Percentiles rank a stretch among this genome's conserved stretches.
phyloP scores from a whole-genome alignment of 2,113 vertebrate genomes.

The Tursiops truncatus region DNA sequence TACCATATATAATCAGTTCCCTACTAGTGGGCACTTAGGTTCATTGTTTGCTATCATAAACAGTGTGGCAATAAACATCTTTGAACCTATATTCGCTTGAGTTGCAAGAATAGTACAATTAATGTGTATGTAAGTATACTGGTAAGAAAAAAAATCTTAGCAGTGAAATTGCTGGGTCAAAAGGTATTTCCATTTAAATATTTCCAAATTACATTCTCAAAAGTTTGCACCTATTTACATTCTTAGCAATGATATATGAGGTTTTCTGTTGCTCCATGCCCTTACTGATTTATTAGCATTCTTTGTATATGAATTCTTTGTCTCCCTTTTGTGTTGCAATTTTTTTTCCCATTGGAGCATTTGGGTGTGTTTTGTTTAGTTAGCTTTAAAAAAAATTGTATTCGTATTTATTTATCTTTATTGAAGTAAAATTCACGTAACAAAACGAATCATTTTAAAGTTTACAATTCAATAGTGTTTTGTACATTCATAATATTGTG shows the following conservation, averaged over 20 bases:
- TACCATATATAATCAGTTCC: background rate
- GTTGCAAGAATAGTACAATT: background rate
- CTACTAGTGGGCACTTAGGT: background rate
- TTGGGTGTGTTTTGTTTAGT: background rate
- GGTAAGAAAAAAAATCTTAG: background rate
- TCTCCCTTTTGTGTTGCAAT: background rate
- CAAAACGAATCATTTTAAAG: background rate
- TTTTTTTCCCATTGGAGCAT: background rate
- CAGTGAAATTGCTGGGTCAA: background rate
- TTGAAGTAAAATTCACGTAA: background rate
- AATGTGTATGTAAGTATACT: background rate
- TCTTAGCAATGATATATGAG: background rate
- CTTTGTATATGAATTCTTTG: slow-evolving; percentile 2
- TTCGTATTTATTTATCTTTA: background rate
- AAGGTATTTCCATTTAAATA: background rate
- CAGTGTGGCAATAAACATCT: background rate
- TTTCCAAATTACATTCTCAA: background rate
- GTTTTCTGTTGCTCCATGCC: background rate
- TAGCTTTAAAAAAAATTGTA: background rate
- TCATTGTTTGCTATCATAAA: background rate
- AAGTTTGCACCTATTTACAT: background rate
- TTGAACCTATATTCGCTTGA: background rate
- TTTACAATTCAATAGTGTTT: background rate
- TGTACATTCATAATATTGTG: background rate
- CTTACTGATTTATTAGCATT: background rate